A percentile compares a stretch with the other conserved stretches of the same genome.
These are phyloP conservation scores for Prionailurus viverrinus DNA, from an alignment of 2,113 vertebrate species.

Conservation along the genomic window DNA sequence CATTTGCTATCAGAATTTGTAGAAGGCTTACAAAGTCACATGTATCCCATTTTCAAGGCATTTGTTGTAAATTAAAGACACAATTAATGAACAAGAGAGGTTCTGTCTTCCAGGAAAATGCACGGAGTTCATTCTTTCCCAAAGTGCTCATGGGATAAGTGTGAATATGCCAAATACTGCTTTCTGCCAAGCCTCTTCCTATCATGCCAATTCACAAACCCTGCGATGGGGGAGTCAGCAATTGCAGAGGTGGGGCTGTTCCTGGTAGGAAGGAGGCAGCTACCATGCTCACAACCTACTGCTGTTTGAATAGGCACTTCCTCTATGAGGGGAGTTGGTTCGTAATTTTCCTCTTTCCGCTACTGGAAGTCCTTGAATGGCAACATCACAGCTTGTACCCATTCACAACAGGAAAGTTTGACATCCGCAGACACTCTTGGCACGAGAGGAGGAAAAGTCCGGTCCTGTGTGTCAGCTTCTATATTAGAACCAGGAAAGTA, in stretches of 20 bases:
- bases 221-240: background rate
- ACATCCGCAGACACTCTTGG: constrained; percentile 60
- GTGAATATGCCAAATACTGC: background rate
- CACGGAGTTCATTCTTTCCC: background rate
- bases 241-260: background rate
- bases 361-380: constrained; percentile 72
- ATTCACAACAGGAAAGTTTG: constrained; percentile 73
- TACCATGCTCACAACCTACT: background rate
- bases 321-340: constrained; percentile 36
- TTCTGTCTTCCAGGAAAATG: constrained; percentile 52
- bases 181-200: background rate
- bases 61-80: constrained; percentile 60
- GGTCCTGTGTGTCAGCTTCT: constrained; percentile 63
- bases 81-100: constrained; percentile 2
- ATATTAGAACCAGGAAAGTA: constrained; percentile 47
- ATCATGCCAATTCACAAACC: background rate
- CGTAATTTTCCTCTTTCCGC: constrained; percentile 28
- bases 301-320: constrained; percentile 72
- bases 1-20: background rate
- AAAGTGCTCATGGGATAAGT: background rate
- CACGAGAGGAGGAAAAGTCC: background rate
- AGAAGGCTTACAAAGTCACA: background rate
- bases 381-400: constrained; percentile 74
- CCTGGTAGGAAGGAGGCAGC: constrained; percentile 70
- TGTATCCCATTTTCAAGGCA: background rate